Percentiles rank a stretch among this genome's conserved stretches.
Evolutionary conservation across 2,113 vertebrate species (phyloP).

Genomic region (Galemys pyrenaicus): DNA sequence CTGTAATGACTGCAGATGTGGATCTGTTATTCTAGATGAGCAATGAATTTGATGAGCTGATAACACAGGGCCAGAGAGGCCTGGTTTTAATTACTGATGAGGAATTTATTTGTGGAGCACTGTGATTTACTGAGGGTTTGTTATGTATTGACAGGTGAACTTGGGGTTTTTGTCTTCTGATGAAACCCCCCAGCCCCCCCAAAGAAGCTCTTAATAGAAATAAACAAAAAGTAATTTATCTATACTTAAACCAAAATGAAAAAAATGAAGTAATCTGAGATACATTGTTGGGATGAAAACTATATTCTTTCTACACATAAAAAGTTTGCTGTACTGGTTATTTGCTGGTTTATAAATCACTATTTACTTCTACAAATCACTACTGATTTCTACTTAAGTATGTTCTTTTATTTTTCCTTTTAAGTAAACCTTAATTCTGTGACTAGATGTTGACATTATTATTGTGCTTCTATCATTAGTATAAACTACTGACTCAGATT

Average conservation of each 20-base stretch:
- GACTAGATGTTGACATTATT: neutral
- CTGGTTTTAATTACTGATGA: conserved; percentile 94
- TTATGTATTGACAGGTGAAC: conserved; percentile 90
- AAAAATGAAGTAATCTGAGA: conserved; percentile 82
- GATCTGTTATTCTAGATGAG: conserved; percentile 93
- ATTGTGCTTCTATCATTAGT: neutral
- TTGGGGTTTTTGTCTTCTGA: conserved; percentile 87
- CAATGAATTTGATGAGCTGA: conserved; percentile 91
- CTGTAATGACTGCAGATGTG: conserved; percentile 93
- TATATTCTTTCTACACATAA: conserved; percentile 66
- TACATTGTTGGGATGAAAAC: conserved; percentile 71
- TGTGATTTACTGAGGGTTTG: conserved; percentile 89
- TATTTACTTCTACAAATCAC: conserved; percentile 30
- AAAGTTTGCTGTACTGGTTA: conserved; percentile 70
- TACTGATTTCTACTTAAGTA: conserved; percentile 12
- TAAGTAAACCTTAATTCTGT: conserved; percentile 27
- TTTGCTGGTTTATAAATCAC: conserved; percentile 68
- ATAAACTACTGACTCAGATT: neutral
- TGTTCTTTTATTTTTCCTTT: neutral
- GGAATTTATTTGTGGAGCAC: conserved; percentile 90
- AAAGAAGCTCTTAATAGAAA: conserved; percentile 70
- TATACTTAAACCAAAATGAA: conserved; percentile 76
- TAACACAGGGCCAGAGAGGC: conserved; percentile 88
- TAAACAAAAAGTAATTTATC: conserved; percentile 78
- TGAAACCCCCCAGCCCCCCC: conserved; percentile 69